Conservation (phyloP, 2,113 vertebrate species). For the Paramisgurnus dabryanus region DNA sequence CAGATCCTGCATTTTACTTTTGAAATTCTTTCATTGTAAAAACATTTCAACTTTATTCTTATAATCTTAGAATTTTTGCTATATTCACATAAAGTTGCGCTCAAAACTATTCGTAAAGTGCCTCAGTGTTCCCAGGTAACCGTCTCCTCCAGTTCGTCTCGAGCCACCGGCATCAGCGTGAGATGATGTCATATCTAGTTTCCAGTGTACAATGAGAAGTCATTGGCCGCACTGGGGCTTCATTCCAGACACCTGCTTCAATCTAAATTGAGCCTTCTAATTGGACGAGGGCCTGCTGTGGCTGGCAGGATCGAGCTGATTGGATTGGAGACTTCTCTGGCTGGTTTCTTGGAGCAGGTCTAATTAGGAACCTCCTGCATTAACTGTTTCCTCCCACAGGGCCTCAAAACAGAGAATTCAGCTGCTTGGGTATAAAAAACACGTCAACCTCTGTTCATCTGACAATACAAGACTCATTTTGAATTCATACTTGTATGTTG, state of each 20-base stretch:
- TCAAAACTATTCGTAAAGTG: not conserved
- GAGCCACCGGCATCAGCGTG: slow-evolving; percentile 20
- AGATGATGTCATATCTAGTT: slow-evolving; percentile 19
- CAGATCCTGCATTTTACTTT: too few species aligned
- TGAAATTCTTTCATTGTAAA: too few species aligned
- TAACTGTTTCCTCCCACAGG: slow-evolving; percentile 39
- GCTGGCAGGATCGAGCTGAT: slow-evolving; percentile 36
- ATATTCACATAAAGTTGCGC: too few species aligned
- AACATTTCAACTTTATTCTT: not conserved
- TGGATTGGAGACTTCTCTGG: slow-evolving; percentile 39
- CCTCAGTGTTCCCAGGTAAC: not conserved
- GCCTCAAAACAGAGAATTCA: slow-evolving; percentile 3
- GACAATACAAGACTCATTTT: not conserved
- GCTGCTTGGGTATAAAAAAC: not conserved
- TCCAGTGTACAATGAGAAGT: not conserved
- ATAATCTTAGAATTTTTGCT: not conserved
- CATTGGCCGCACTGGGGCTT: slow-evolving; percentile 13
- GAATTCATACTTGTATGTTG: not conserved
- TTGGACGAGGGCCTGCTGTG: slow-evolving; percentile 30
- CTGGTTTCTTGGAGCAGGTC: slow-evolving; percentile 27
- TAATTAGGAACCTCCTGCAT: slow-evolving; percentile 57
- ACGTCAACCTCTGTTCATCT: not conserved
- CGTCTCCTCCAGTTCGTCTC: not conserved
- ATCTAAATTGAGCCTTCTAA: slow-evolving; percentile 33
- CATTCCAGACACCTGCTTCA: slow-evolving; percentile 42